Percentiles rank a stretch among this genome's conserved stretches.
These are phyloP conservation scores for Diadumene lineata DNA, from an alignment of 92 coral and sea anemone genomes.

Conservation along the genomic window DNA sequence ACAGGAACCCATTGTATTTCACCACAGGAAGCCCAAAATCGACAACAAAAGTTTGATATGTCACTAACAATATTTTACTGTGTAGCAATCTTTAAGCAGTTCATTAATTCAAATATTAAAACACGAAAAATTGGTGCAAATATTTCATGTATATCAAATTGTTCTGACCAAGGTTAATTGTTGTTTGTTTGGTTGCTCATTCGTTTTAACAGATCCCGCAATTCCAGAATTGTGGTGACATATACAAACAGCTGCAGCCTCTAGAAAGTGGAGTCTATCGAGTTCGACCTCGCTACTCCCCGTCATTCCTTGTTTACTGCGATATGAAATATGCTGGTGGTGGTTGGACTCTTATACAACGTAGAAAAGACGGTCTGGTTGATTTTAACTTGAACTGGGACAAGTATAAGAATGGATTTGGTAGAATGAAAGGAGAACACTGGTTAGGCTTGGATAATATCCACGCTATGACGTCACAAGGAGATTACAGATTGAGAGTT, in stretches of 20 bases:
- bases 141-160: too few species aligned
- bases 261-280: neutral
- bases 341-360: slow-evolving; percentile 58
- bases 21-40: too few species aligned
- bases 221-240: neutral
- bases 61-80: too few species aligned
- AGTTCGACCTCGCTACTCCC: slow-evolving; percentile 3
- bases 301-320: slow-evolving; percentile 18
- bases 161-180: too few species aligned
- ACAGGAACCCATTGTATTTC: too few species aligned
- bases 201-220: neutral
- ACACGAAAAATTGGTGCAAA: too few species aligned
- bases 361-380: slow-evolving; percentile 55
- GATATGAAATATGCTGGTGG: slow-evolving; percentile 35
- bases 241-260: neutral
- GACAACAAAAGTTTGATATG: too few species aligned
- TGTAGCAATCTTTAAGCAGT: too few species aligned
- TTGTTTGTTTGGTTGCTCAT: too few species aligned
- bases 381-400: slow-evolving; percentile 10
- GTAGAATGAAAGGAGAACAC: slow-evolving; percentile 33
- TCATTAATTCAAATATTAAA: too few species aligned
- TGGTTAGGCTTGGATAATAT: slow-evolving; percentile 67
- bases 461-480: slow-evolving; percentile 32
- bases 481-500: slow-evolving; percentile 36
- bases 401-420: slow-evolving; percentile 48